Percentiles rank a stretch among this genome's conserved stretches.
phyloP scores from a whole-genome alignment of 2,113 vertebrate genomes.

The Ictalurus punctatus region DNA sequence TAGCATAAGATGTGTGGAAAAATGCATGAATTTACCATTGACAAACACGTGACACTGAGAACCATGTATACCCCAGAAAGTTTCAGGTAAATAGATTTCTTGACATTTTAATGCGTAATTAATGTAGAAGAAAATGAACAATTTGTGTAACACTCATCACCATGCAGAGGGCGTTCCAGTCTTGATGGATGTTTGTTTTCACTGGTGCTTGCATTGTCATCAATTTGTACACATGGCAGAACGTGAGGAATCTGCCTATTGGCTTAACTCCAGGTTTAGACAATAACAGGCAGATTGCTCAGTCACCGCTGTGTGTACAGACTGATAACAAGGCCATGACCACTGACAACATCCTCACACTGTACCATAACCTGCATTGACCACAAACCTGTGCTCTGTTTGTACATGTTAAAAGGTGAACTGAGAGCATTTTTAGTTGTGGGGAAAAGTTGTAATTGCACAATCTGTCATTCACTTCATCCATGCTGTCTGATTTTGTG shows the following conservation, averaged over 20 bases:
- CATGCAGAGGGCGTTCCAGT: not conserved
- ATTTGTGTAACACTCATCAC: not conserved
- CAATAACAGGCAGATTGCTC: not conserved
- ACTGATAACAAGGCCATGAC: not conserved
- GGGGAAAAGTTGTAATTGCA: not conserved
- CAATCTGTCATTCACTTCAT: not conserved
- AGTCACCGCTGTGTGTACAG: not conserved
- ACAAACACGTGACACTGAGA: not conserved
- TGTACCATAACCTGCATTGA: not conserved
- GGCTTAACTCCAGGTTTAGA: not conserved
- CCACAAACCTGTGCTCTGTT: not conserved
- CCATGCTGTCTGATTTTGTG: constrained; percentile 17
- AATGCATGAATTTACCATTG: not conserved
- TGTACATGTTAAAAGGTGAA: not conserved
- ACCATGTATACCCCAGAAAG: not conserved
- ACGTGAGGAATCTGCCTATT: constrained; percentile 2
- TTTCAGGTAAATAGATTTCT: not conserved
- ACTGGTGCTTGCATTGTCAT: not conserved
- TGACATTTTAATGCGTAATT: not conserved
- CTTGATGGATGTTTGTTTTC: not conserved
- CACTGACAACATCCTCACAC: not conserved
- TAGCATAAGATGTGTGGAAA: not conserved
- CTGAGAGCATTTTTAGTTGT: not conserved
- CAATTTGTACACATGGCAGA: constrained; percentile 21
- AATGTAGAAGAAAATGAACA: not conserved